phyloP scores from a whole-genome alignment of 2,797 vertebrate species.

The Micromesistius poutassou region DNA sequence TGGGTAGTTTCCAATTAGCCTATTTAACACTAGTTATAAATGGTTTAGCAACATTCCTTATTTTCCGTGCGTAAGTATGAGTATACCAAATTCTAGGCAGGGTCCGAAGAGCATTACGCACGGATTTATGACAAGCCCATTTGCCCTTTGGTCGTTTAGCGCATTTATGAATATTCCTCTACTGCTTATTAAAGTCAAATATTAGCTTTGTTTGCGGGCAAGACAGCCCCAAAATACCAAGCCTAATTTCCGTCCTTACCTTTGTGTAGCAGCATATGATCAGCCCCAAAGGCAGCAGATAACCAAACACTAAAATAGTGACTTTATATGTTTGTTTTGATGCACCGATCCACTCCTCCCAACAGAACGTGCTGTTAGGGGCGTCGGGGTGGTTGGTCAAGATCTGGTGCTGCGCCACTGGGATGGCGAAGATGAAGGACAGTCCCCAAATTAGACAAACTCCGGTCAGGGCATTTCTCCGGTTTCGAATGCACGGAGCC shows the following conservation, averaged over 20 bases:
- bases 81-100: background rate
- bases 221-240: background rate
- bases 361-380: slow-evolving; percentile 84
- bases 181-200: slow-evolving; percentile 24
- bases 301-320: slow-evolving; percentile 75
- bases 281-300: slow-evolving; percentile 79
- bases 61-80: background rate
- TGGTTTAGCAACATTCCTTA: background rate
- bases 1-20: background rate
- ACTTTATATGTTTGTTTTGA: slow-evolving; percentile 74
- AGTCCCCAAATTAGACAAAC: slow-evolving; percentile 75
- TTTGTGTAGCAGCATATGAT: slow-evolving; percentile 83
- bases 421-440: slow-evolving; percentile 74
- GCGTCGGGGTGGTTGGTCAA: slow-evolving; percentile 68
- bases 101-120: slow-evolving; percentile 34
- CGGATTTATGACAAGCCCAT: slow-evolving; percentile 21
- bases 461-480: slow-evolving; percentile 68
- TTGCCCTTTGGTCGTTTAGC: slow-evolving; percentile 39
- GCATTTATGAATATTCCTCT: slow-evolving; percentile 7
- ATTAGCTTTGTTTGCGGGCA: slow-evolving; percentile 5
- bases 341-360: slow-evolving; percentile 74
- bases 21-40: background rate
- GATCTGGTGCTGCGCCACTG: slow-evolving; percentile 78
- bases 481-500: slow-evolving; percentile 70
- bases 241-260: slow-evolving; percentile 60